phyloP scores from a whole-genome alignment of 2,113 vertebrate species.

The Phaethon lepturus region DNA sequence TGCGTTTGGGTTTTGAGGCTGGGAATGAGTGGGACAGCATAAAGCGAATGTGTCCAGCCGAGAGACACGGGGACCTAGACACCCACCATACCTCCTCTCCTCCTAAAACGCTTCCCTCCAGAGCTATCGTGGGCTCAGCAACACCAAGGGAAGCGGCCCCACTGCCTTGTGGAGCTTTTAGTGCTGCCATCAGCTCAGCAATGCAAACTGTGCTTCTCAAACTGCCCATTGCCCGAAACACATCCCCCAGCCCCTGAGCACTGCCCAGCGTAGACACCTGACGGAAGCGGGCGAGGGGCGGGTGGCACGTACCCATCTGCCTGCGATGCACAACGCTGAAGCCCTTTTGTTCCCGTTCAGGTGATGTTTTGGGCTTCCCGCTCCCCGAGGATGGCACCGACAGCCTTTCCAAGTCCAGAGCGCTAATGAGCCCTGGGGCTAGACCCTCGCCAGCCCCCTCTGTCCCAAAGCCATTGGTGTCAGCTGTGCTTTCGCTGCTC shows the following conservation, averaged over 20 bases:
- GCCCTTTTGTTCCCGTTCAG: conserved; percentile 58
- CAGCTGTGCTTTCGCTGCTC: accelerated
- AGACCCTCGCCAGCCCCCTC: conserved; percentile 4
- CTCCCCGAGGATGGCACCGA: neutral
- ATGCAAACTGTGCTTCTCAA: accelerated
- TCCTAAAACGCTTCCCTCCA: neutral
- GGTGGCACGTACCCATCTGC: conserved; percentile 83
- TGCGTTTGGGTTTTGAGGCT: neutral
- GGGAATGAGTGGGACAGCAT: accelerated
- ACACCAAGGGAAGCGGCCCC: neutral
- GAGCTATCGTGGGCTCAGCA: neutral
- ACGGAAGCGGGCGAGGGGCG: neutral
- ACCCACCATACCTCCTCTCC: neutral
- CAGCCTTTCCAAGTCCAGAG: conserved; percentile 41
- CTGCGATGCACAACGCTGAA: conserved; percentile 88
- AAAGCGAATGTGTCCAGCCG: accelerated
- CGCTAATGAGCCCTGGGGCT: neutral
- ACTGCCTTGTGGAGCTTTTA: neutral
- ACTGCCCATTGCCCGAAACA: too few species aligned
- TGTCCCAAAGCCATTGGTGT: neutral
- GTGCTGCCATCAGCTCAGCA: neutral
- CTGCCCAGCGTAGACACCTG: accelerated
- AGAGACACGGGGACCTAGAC: neutral
- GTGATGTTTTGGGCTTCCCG: neutral
- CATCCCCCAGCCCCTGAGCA: neutral